Conservation (phyloP, 2,797 vertebrate genomes). For the Apogon talboti region DNA sequence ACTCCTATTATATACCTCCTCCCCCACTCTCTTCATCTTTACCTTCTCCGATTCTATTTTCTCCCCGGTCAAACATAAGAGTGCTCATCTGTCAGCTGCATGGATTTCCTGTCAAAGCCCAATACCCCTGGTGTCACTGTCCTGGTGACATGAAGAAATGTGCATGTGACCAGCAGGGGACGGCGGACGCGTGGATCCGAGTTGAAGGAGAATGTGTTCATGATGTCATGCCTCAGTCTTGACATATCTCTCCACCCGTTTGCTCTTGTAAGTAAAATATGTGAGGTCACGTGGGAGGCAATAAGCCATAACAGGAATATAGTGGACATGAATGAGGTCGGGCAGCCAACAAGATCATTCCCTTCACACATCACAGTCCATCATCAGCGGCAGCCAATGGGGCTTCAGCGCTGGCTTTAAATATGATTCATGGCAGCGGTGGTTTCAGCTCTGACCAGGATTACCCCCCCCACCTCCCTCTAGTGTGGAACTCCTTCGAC, state of each 20-base stretch:
- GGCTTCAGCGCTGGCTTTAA: constrained; percentile 21
- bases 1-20: constrained; percentile 5
- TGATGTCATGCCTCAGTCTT: constrained; percentile 9
- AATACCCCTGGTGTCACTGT: constrained; percentile 60
- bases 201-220: constrained; percentile 28
- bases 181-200: constrained; percentile 21
- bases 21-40: constrained; percentile 40
- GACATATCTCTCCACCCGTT: constrained; percentile 24
- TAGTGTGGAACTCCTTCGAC: constrained; percentile 16
- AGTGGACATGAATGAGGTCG: constrained; percentile 50
- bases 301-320: constrained; percentile 45
- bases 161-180: constrained; percentile 25
- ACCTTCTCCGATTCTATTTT: constrained; percentile 64
- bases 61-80: constrained; percentile 65
- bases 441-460: constrained; percentile 1
- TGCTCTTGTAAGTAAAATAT: constrained; percentile 44
- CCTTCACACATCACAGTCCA: constrained; percentile 42
- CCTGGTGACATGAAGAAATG: constrained; percentile 53
- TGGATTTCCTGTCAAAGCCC: constrained; percentile 76
- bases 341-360: constrained; percentile 44
- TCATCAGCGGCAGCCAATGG: constrained; percentile 36
- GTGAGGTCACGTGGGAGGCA: constrained; percentile 53
- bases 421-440: constrained; percentile 36
- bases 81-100: constrained; percentile 72
- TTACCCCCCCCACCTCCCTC: background rate